Base-by-base conservation (phyloP, 2,797 vertebrate genomes). In the Protonibea diacanthus region DNA sequence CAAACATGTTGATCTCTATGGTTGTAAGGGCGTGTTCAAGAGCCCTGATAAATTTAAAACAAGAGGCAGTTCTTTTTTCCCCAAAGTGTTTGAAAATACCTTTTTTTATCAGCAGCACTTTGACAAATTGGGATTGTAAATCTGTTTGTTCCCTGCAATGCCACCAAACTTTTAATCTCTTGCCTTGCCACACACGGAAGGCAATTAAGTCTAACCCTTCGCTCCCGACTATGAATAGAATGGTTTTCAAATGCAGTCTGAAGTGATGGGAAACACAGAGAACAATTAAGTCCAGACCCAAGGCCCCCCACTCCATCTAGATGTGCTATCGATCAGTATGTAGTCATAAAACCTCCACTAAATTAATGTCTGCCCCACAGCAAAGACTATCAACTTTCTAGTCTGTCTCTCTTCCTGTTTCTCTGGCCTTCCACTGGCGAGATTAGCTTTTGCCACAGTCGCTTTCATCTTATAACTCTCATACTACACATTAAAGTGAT, bases 261-360 rank as follows among this genome's bases (percentile, higher is more conserved):
- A 86, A 87, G 84, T 88, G 85, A 91, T 92, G 83, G 81, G 86
- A 91, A 80, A 70, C 82, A 85, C 71, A 62, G 82, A 91, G 85
- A 91, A 94, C 91, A 94, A 94, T 95, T 93, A 92, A 91, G 83
- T 90, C 82, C 80, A 82, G 84, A 92, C 91, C 76, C 76, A 89
- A 84, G 86, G 81, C 92, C 85, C 77, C 78, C 78, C 79, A 51
- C 84, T 90, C 85, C 80, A 88, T 92, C 83, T 86, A 71, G 83
- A 89, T 87, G 83, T 77, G 85, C 84, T 91, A 94, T 95, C 75
- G 89, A 94, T 94, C 90, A 85, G 89, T 86, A 79, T 90, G 84
- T 85, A 85, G 89, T 90, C 89, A 93, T 93, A 93, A 94, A 92
- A 86, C 84, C 85, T 86, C 71, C 70, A 56, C 86, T 88, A 90